Evolutionary conservation across 2,797 vertebrate species (phyloP), one percentile per base, ranked within the genome.

Genomic region (Protonibea diacanthus): DNA sequence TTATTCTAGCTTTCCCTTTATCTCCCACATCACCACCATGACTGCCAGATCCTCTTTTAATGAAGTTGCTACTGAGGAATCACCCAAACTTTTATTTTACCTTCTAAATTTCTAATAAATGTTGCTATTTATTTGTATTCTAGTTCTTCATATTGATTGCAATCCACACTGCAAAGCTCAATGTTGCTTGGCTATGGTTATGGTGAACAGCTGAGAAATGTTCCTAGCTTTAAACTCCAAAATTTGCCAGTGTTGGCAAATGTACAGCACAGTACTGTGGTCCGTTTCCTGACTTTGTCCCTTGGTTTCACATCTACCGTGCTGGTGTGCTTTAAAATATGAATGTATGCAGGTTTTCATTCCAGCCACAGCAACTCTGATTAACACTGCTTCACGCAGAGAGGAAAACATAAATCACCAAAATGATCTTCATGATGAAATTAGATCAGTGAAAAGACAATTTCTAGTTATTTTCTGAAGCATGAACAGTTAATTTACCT

Each of bases 401-500:
- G 29, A 20, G n/a, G 6, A 21, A 20, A 51, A 57, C 52, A 18
- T 14, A 25, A 55, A 66, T 45, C 20, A 27, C 25, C 14, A 33
- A 67, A 23, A 63, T 38, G 0, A 25, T 33, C 11, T 51, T 0
- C n/a, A n/a, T n/a, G n/a, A n/a, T n/a, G 3, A 55, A 38, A 47
- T 55, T 55, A 29, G 4, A 63, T 71, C 13, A 1, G 21, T 27
- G 20, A 57, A 21, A 4, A 21, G 12, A 10, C 42, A 61, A 27
- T 47, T 60, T 25, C 0, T 55, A 38, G 11, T 52, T 60, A 33
- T 29, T n/a, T 49, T 20, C 53, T 33, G 21, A 60, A 58, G 63
- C 48, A 13, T 3, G 1, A 21, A 25, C 33, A 9, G 9, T 59
- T 59, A 1, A 49, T 56, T 81, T 90, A 97, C 97, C 97, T 96